Conservation (phyloP, 2,888 invertebrate species). For the Theretra japonica region DNA sequence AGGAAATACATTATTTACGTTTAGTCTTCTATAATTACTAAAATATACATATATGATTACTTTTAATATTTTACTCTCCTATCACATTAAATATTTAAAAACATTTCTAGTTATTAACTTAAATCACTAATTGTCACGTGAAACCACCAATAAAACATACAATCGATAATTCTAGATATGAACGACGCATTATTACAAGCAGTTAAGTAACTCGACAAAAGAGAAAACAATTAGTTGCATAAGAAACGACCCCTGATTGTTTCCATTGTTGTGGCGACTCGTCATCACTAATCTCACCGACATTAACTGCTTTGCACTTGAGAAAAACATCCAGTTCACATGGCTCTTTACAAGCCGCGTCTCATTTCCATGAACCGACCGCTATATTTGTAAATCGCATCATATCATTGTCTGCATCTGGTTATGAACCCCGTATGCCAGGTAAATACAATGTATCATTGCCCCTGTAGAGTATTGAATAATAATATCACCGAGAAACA, state of each 20-base stretch:
- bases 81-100: not conserved
- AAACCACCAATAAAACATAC: not conserved
- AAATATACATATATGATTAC: too few species aligned
- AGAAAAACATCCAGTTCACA: not conserved
- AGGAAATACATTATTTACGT: too few species aligned
- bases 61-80: too few species aligned
- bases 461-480: too few species aligned
- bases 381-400: too few species aligned
- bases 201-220: not conserved
- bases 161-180: not conserved
- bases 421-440: too few species aligned
- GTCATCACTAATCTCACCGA: not conserved
- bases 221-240: constrained; percentile 12
- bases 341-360: not conserved
- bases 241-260: not conserved
- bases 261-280: not conserved
- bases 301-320: not conserved
- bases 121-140: not conserved
- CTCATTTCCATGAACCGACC: too few species aligned
- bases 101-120: too few species aligned
- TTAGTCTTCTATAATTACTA: too few species aligned
- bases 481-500: too few species aligned
- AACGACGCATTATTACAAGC: not conserved
- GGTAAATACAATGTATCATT: too few species aligned
- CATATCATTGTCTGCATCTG: too few species aligned